Conservation (phyloP, 2,113 vertebrate genomes). For the Tylochromis polylepis region DNA sequence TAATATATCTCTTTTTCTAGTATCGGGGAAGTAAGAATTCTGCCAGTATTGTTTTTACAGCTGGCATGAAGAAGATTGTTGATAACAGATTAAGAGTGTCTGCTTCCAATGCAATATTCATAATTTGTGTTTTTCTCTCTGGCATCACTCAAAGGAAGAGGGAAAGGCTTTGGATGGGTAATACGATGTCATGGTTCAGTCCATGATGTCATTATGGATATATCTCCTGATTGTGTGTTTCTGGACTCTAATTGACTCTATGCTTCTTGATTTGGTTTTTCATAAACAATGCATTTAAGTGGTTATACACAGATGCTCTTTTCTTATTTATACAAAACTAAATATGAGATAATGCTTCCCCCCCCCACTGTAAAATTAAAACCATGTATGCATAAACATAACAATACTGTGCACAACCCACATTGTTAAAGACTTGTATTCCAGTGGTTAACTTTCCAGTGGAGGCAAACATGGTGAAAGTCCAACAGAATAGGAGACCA, state of each 20-base stretch:
- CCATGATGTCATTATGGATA: conserved; percentile 2
- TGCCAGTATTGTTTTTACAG: background rate
- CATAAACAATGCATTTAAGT: conserved; percentile 11
- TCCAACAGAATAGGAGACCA: conserved; percentile 19
- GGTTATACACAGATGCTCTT: background rate
- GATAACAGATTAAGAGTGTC: background rate
- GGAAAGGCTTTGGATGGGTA: background rate
- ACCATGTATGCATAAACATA: background rate
- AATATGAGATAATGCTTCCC: background rate
- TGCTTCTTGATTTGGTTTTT: background rate
- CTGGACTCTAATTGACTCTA: background rate
- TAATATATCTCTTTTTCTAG: background rate
- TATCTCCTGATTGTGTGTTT: background rate
- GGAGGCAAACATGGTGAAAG: conserved; percentile 5
- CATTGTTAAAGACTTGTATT: background rate
- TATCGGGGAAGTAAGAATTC: background rate
- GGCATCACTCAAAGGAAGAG: background rate
- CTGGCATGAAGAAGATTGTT: background rate
- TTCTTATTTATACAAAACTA: conserved; percentile 1
- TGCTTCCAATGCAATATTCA: background rate
- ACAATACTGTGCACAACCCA: background rate
- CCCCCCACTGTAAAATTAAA: background rate
- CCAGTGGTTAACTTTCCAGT: background rate
- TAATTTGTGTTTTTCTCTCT: background rate
- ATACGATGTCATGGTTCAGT: background rate